Evolutionary conservation across 2,888 invertebrate genomes (phyloP), one percentile per base, ranked within the genome.

Genomic region (Leptopterna dolabrata): DNA sequence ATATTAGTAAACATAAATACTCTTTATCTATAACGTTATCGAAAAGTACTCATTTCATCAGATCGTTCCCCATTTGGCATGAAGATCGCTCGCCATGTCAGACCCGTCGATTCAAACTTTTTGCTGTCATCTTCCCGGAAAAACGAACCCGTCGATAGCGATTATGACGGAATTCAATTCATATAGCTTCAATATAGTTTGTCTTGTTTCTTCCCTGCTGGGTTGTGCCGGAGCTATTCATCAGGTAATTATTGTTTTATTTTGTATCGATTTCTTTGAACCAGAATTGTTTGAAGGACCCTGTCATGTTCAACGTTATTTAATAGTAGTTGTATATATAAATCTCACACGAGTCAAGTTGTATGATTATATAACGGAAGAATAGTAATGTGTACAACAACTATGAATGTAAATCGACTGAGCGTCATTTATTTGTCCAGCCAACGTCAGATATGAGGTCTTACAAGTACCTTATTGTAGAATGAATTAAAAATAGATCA

Each of bases 91-190:
- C 71, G 88, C 14, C 89, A 96, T 96, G 96, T 95, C 96, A 47
- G 96, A 96, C 92, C 96, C 96, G 85, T 96, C 96, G 63, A 95
- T 96, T 90, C 96, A 96, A 93, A 96, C 96, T 16, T 96, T 96
- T 91, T 95, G 95, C 91, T 96, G 96, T 91, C 95, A 95, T 91
- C 94, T 95, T 90, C 93, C 94, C 84, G 94, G 93, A 19, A 94
- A 94, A 90, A 93, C 93, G 45, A 88, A 86, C 76, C 88, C 89
- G 41, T 89, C 95, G 30, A 92, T 95, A 11, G 93, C 93, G 90
- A 93, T 95, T 88, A 95, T 96, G 94, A 92, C 93, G 89, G 95
- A 95, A 92, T 96, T 96, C 91, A 95, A 96, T 91, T 94, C 95
- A 0, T 93, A 94, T 90, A 93, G 94, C 1, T 96, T 96, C 91